Evolutionary conservation across 2,888 invertebrate species (phyloP), one percentile per base, ranked within the genome.

Genomic region (Hololepta plana): DNA sequence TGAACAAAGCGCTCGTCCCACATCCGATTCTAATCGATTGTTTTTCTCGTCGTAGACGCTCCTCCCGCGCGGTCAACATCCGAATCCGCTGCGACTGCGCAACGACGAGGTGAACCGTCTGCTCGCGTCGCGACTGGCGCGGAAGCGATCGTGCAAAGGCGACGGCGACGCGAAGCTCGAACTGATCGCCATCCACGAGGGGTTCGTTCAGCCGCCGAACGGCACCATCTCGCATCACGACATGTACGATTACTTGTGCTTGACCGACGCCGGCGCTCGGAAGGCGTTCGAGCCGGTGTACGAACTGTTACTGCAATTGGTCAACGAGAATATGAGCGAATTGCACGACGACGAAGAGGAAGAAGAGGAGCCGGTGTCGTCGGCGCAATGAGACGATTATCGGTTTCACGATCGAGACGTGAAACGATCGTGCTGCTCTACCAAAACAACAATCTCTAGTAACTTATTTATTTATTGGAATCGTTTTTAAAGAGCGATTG

Each of bases 171-270:
- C 67, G 35, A 74, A 74, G 49, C 72, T 79, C 27, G 81, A 82
- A 57, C 67, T 77, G 44, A 72, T 88, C 20, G 57, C 65, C 35
- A 74, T 82, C 42, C 84, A 84, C 44, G 74, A 79, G 44, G 76
- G 76, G 23, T 67, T 82, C 37, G 60, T 82, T 28, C 77, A 79
- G 51, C 63, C 64, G 23, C 63, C 64, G 23, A 79, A 79, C 57
- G 79, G 82, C 3, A 68, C 71, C 22, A 85, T 90, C 31, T 80
- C 79, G 47, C 84, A 82, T 46, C 76, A 76, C 45, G 88, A 90
- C 49, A 82, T 91, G 82, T 76, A 81, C 47, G 90, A 91, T 55
- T 91, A 85, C 54, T 66, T 88, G 25, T 76, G 85, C 46, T 64
- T 87, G 32, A 87, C 85, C 2, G 79, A 80, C 54, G 67, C 74